Percentiles rank a stretch among this genome's conserved stretches.
Evolutionary conservation across 1,140 invertebrate species (phyloP).

Genomic region (Hyles euphorbiae): DNA sequence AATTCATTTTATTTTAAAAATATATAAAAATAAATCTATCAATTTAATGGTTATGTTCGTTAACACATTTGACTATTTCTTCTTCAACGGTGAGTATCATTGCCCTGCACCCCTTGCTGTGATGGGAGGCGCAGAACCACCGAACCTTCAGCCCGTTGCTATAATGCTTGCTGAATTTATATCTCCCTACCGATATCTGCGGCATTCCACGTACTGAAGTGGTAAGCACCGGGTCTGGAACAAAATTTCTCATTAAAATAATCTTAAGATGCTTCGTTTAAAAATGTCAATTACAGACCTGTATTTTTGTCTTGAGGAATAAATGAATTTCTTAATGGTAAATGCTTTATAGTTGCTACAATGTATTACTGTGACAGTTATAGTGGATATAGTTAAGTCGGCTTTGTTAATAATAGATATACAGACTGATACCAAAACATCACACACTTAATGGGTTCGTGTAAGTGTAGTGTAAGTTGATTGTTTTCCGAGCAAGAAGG

Average conservation of each 20-base stretch:
- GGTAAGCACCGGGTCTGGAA: slow-evolving; percentile 15
- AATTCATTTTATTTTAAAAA: background rate
- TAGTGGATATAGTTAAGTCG: too few relatives aligned
- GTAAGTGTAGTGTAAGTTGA: too few relatives aligned
- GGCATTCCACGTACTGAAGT: slow-evolving; percentile 18
- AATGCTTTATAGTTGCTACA: too few relatives aligned
- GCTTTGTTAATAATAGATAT: too few relatives aligned
- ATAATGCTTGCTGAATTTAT: slow-evolving; percentile 21
- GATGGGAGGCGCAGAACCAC: slow-evolving; percentile 22
- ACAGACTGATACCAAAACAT: too few relatives aligned
- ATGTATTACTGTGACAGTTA: too few relatives aligned
- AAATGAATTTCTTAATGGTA: too few relatives aligned
- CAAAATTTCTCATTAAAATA: background rate
- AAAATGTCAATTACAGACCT: too few relatives aligned
- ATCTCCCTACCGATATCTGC: slow-evolving; percentile 16
- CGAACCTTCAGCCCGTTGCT: slow-evolving; percentile 19
- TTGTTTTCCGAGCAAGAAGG: too few relatives aligned
- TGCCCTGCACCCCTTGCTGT: slow-evolving; percentile 29
- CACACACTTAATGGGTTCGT: too few relatives aligned
- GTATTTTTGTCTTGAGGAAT: too few relatives aligned
- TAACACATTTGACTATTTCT: slow-evolving; percentile 18
- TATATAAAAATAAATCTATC: background rate
- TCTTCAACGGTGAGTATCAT: slow-evolving; percentile 21
- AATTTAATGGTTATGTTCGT: slow-evolving; percentile 6
- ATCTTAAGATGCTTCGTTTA: too few relatives aligned